Base-by-base conservation (phyloP, 2,888 invertebrate species). In the Ectobius pallidus region DNA sequence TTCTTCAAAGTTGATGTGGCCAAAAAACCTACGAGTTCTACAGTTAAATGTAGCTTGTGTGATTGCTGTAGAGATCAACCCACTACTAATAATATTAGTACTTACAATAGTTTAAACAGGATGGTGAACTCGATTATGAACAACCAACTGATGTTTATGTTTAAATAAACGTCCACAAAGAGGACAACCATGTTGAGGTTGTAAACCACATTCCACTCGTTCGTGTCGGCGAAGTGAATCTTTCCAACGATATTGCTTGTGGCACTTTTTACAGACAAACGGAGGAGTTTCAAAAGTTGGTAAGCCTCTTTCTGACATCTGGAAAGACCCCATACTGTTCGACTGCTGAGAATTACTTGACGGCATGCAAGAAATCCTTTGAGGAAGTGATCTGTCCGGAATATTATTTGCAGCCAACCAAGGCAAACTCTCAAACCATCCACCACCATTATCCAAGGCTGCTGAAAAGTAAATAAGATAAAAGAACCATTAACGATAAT, bases 121-220 rank as follows among this genome's bases (percentile, higher is more conserved):
- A n/a, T n/a, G n/a, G n/a, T n/a, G n/a, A n/a, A n/a, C n/a, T n/a
- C n/a, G n/a, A n/a, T n/a, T 27, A 42, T 75, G 73, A 62, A 46
- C 22, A 22, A 52, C 44, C 14, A 75, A 34, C 14, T 46, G 63
- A 27, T 61, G 62, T 46, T 77, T 77, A 30, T 79, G 80, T 61
- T 82, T 81, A 16, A 80, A 80, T 46, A 78, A 79, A 67, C 81
- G 81, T 14, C 77, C 74, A 74, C 84, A 84, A 69, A 82, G 81
- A 2, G 77, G 78, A 70, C 81, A 81, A 9, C 73, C 73, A 74
- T 80, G 80, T 70, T 78, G 78, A 11, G 80, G 80, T 61, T 79
- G 78, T 65, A 78, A 78, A 11, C 80, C 80, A 72, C 80, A 81
- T 69, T 81, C 80, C 39, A 78, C 75, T 34, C 75, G 75, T 70